These are phyloP conservation scores for Aphidius ervi DNA, from an alignment of 1,140 invertebrate species.

Conservation along the genomic window DNA sequence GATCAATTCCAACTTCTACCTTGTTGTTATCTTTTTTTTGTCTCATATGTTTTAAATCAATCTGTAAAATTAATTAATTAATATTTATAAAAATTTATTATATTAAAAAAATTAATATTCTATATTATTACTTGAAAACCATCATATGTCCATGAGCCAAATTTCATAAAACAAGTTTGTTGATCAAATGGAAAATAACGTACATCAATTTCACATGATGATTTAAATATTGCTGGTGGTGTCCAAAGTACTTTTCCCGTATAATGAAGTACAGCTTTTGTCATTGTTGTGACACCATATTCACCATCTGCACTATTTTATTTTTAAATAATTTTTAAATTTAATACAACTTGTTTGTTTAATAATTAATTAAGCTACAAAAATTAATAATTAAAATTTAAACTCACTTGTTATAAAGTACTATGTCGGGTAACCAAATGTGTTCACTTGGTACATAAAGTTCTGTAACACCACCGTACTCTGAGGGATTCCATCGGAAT, in stretches of 20 bases:
- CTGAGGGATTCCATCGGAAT: slow-evolving; percentile 90
- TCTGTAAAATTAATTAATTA: slow-evolving; percentile 55
- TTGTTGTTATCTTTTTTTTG: slow-evolving; percentile 72
- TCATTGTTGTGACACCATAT: slow-evolving; percentile 97
- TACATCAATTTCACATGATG: slow-evolving; percentile 95
- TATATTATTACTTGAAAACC: slow-evolving; percentile 76
- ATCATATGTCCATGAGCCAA: slow-evolving; percentile 98
- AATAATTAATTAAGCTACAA: not conserved
- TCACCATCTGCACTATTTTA: slow-evolving; percentile 86
- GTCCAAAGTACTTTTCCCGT: slow-evolving; percentile 88
- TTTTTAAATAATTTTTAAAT: not conserved
- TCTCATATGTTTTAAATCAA: slow-evolving; percentile 87
- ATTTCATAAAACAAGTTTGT: slow-evolving; percentile 94
- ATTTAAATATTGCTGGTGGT: slow-evolving; percentile 96
- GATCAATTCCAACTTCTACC: slow-evolving; percentile 84
- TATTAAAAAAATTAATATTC: too few relatives aligned
- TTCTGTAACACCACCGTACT: slow-evolving; percentile 92
- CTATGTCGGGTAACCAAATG: slow-evolving; percentile 93
- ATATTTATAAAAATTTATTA: not conserved
- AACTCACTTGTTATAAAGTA: slow-evolving; percentile 94
- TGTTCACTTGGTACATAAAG: slow-evolving; percentile 89
- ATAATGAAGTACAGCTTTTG: slow-evolving; percentile 87
- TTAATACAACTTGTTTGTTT: not conserved
- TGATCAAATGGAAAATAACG: slow-evolving; percentile 96
- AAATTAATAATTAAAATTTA: slow-evolving; percentile 16